phyloP scores from a whole-genome alignment of 1,140 invertebrate genomes.

The Rhyacophila brunnea region DNA sequence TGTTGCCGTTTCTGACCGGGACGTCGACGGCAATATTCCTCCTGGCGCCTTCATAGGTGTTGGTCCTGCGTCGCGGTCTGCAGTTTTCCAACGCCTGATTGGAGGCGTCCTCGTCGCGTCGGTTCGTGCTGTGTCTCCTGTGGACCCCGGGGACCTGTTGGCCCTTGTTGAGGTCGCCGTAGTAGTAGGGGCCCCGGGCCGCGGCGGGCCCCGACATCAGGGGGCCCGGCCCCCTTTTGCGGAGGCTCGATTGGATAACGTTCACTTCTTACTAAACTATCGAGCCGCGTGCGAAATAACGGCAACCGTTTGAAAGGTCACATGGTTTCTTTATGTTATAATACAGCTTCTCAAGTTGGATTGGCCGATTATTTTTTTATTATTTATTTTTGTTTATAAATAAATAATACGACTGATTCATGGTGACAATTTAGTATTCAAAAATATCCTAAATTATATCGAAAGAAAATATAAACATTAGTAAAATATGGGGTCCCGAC shows the following conservation, averaged over 20 bases:
- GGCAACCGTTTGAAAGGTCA: too few relatives aligned
- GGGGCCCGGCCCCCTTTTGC: slow-evolving; percentile 35
- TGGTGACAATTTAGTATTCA: too few relatives aligned
- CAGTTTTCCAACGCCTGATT: slow-evolving; percentile 5
- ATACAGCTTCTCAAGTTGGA: too few relatives aligned
- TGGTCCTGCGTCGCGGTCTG: slow-evolving; percentile 21
- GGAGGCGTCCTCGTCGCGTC: slow-evolving; percentile 13
- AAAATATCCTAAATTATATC: too few relatives aligned
- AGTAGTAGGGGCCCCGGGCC: slow-evolving; percentile 51
- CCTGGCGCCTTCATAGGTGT: slow-evolving; percentile 28
- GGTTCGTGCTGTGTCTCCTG: slow-evolving; percentile 42
- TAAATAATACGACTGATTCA: too few relatives aligned
- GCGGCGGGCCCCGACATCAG: slow-evolving; percentile 25
- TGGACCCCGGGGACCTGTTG: slow-evolving; percentile 29
- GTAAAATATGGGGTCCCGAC: too few relatives aligned
- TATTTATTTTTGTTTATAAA: too few relatives aligned
- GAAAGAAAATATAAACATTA: too few relatives aligned
- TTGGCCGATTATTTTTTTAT: too few relatives aligned
- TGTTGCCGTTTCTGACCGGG: slow-evolving; percentile 18
- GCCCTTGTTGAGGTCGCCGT: slow-evolving; percentile 44
- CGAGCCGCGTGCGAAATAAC: too few relatives aligned
- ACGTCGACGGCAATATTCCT: neutral
- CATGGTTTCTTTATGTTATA: too few relatives aligned
- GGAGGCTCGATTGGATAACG: slow-evolving; percentile 36
- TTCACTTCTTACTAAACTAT: too few relatives aligned